phyloP scores from a whole-genome alignment of 2,113 vertebrate species.

The Hydrochoerus hydrochaeris region DNA sequence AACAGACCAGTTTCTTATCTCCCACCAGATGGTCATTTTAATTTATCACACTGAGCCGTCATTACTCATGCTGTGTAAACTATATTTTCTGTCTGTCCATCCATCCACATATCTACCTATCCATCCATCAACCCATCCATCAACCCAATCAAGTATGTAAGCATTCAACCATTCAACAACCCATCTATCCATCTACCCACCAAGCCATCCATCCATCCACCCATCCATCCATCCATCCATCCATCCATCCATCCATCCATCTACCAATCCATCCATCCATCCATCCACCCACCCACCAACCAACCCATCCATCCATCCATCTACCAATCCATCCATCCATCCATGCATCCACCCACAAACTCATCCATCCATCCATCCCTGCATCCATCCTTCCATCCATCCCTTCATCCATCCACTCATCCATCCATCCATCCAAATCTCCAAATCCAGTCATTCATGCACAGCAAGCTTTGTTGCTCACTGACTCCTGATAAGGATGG shows the following conservation, averaged over 20 bases:
- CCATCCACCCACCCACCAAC: background rate
- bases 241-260: too few species aligned
- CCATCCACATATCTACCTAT: background rate
- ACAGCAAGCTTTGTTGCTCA: background rate
- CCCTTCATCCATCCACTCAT: background rate
- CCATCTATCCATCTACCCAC: background rate
- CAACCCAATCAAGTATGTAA: too few species aligned
- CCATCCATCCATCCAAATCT: background rate
- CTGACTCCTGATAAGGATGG: background rate
- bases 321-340: background rate
- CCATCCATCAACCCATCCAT: background rate
- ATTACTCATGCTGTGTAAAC: background rate
- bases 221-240: too few species aligned
- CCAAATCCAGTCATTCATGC: background rate
- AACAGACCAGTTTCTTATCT: background rate
- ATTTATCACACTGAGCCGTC: background rate
- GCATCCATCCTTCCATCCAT: background rate
- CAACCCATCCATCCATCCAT: background rate
- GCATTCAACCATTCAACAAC: too few species aligned
- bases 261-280: background rate
- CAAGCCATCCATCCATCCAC: too few species aligned
- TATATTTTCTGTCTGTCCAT: background rate
- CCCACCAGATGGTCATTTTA: background rate
- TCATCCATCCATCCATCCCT: background rate
- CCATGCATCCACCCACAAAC: background rate